Evolutionary conservation across 2,888 invertebrate species (phyloP), one percentile per base, ranked within the genome.

Genomic region (Chrysolina americana): DNA sequence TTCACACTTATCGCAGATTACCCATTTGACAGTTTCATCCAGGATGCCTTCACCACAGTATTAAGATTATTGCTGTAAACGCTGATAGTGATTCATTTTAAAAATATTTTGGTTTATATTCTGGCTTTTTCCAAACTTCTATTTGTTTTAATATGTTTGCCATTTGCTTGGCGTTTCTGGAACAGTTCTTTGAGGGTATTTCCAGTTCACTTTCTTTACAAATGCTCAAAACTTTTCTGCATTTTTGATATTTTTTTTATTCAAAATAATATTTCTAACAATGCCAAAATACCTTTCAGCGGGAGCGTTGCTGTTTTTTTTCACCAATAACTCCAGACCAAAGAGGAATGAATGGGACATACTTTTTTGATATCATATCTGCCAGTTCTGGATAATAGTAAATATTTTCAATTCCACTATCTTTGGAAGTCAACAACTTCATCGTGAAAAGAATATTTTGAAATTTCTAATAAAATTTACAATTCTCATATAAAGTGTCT

Each of bases 281-380:
- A 70, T 50, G 1, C 70, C 70, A 21, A 64, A 63, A 36, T 28
- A 65, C 28, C 62, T 47, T 3, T 70, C 70, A 6, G 59, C 69
- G 2, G 70, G 28, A 10, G 50, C n/a, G 17, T 50, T 50, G 17
- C 50, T 28, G 28, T 2, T 59, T 70, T 10, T 50, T 21, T 50
- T 36, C 44, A n/a, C 19, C 41, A n/a, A 17, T 28, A 3, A 63
- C 50, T 50, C 64, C 70, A 19, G 63, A 64, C 70, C 64, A 50
- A 2, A 70, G 47, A 23, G 62, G 62, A 41, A 70, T 62, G 17
- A 53, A 41, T 3, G 68, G 3, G 0, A 68, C 48, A 28, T 68
- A 68, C 19, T 68, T 68, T 36, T 53, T 68, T n/a, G 21, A 9
- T 17, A 68, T 41, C 13, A 68, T 41, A 10, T 68, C 41, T 28